These are phyloP conservation scores for Phallusia fumigata DNA, from an alignment of 23 tunicate genomes.

Conservation along the genomic window DNA sequence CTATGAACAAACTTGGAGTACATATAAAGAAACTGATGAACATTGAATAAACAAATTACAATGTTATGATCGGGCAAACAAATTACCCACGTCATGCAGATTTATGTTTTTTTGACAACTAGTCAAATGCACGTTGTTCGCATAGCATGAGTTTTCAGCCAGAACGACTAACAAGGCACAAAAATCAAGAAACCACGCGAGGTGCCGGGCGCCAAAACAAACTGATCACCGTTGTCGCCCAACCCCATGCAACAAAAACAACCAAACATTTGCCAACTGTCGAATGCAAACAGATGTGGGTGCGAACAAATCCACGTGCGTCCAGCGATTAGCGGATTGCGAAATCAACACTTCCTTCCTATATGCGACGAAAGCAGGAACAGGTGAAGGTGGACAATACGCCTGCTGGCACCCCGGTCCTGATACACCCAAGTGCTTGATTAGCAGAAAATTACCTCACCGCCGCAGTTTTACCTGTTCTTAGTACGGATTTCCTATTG, in stretches of 20 bases:
- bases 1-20: too few relatives aligned
- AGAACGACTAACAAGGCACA: too few relatives aligned
- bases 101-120: too few relatives aligned
- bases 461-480: too few relatives aligned
- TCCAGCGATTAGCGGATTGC: not conserved
- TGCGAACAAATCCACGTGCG: not conserved
- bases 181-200: not conserved
- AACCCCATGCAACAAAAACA: not conserved
- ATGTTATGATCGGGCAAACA: too few relatives aligned
- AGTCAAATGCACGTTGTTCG: too few relatives aligned
- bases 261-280: conserved; percentile 6
- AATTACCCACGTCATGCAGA: too few relatives aligned
- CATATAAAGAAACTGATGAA: too few relatives aligned
- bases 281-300: not conserved
- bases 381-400: not conserved
- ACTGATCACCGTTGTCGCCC: not conserved
- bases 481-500: too few relatives aligned
- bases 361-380: not conserved
- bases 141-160: too few relatives aligned
- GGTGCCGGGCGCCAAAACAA: not conserved
- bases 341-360: not conserved
- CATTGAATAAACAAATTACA: too few relatives aligned
- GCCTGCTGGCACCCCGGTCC: not conserved
- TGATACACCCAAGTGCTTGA: not conserved
- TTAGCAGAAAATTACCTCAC: not conserved